Evolutionary conservation across 2,888 invertebrate species (phyloP), one percentile per base, ranked within the genome.

Genomic region (Erebia epiphron): DNA sequence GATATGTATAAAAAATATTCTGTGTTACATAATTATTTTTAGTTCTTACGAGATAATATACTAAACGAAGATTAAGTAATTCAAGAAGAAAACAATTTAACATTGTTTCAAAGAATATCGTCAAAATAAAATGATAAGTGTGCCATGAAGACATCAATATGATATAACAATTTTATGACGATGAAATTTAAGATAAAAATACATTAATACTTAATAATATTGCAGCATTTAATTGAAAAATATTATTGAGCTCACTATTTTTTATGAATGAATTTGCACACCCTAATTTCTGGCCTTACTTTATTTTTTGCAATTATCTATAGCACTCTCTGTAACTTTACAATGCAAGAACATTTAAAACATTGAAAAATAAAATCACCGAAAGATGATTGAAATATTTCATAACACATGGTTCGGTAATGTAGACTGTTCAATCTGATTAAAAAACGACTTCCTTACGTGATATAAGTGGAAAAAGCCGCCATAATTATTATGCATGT

Each of bases 401-500:
- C 13, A 46, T 11, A 46, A 11, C 11, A 10, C 11, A n/a, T n/a
- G n/a, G n/a, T n/a, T n/a, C n/a, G n/a, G n/a, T n/a, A n/a, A n/a
- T n/a, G n/a, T n/a, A n/a, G n/a, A n/a, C 10, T 43, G 8, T 46
- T 46, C 11, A 46, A 13, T 13, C 13, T 46, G 46, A 11, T 46
- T 46, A 11, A 46, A 54, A 35, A 5, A 35, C 8, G n/a, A 16
- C 4, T 16, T 16, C 1, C 11, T 26, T n/a, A 18, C 11, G 18
- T 43, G 18, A 49, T 14, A 63, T 18, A 8, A 50, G 72, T 72
- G 75, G 18, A 74, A 73, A 73, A 73, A 75, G 76, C 68, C 41
- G 75, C 69, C 75, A 72, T 70, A 65, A 56, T 16, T 35, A 26
- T 35, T 21, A 13, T 73, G 73, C 73, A 74, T 74, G 58, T 67